phyloP scores from a whole-genome alignment of 2,797 vertebrate species.

The Lacerta agilis region DNA sequence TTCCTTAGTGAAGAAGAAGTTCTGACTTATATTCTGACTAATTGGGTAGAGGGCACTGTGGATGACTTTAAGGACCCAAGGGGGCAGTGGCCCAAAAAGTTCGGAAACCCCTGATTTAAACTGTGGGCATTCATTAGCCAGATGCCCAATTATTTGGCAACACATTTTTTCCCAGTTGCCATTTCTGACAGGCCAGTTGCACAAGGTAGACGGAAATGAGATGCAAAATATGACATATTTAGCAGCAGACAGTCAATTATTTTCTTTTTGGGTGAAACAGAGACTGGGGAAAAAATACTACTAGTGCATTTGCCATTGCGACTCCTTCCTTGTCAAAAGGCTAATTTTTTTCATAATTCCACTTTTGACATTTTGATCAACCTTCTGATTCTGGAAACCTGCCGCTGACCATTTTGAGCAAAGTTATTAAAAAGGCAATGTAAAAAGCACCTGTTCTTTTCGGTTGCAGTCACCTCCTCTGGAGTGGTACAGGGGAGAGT shows the following conservation, averaged over 20 bases:
- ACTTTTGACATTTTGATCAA: background rate
- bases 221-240: background rate
- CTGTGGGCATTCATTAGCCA: background rate
- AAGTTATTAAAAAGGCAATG: background rate
- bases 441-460: background rate
- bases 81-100: too few relatives aligned
- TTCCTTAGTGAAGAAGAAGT: too few relatives aligned
- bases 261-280: background rate
- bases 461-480: background rate
- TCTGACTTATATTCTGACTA: too few relatives aligned
- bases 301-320: background rate
- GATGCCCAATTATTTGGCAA: background rate
- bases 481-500: background rate
- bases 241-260: background rate
- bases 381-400: background rate
- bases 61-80: too few relatives aligned
- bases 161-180: accelerated
- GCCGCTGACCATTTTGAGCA: slow-evolving; percentile 12
- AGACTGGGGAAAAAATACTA: background rate
- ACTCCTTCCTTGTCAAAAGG: background rate
- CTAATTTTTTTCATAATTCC: slow-evolving; percentile 7
- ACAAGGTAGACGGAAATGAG: background rate
- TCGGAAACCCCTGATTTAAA: background rate
- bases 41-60: too few relatives aligned
- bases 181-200: accelerated